These are phyloP conservation scores for Falcaria lacertinaria DNA, from an alignment of 2,888 invertebrate species.

Conservation along the genomic window DNA sequence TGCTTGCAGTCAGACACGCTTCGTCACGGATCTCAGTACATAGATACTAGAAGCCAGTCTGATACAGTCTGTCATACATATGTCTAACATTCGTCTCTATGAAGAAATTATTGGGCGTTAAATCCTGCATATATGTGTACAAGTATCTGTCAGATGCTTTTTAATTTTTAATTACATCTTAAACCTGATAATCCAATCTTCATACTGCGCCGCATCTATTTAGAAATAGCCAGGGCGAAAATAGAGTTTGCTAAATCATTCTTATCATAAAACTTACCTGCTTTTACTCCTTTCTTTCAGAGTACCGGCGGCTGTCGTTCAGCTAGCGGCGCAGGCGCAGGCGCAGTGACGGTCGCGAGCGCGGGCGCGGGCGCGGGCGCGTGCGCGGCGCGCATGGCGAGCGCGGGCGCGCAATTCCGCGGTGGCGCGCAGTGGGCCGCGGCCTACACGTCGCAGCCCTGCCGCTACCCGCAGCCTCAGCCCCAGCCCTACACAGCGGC, in stretches of 20 bases:
- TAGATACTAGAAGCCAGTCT: slow-evolving; percentile 55
- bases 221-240: too few relatives aligned
- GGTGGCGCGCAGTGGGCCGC: slow-evolving; percentile 74
- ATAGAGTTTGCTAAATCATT: too few relatives aligned
- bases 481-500: slow-evolving; percentile 67
- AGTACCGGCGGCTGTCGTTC: slow-evolving; percentile 72
- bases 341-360: slow-evolving; percentile 76
- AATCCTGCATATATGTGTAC: slow-evolving; percentile 14
- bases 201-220: too few relatives aligned
- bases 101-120: slow-evolving; percentile 45
- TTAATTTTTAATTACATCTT: too few relatives aligned
- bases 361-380: slow-evolving; percentile 72
- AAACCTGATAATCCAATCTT: too few relatives aligned
- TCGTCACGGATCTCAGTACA: slow-evolving; percentile 50
- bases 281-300: slow-evolving; percentile 40
- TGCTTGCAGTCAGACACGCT: slow-evolving; percentile 50
- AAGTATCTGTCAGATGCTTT: too few relatives aligned
- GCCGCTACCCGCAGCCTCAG: slow-evolving; percentile 76
- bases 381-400: slow-evolving; percentile 78
- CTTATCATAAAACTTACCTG: too few relatives aligned
- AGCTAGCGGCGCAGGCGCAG: slow-evolving; percentile 58
- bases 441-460: slow-evolving; percentile 73
- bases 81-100: slow-evolving; percentile 49
- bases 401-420: slow-evolving; percentile 76
- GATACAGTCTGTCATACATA: slow-evolving; percentile 53